These are phyloP conservation scores for Acrossocheilus wenchowensis DNA, from an alignment of 2,797 vertebrate genomes.

Conservation along the genomic window DNA sequence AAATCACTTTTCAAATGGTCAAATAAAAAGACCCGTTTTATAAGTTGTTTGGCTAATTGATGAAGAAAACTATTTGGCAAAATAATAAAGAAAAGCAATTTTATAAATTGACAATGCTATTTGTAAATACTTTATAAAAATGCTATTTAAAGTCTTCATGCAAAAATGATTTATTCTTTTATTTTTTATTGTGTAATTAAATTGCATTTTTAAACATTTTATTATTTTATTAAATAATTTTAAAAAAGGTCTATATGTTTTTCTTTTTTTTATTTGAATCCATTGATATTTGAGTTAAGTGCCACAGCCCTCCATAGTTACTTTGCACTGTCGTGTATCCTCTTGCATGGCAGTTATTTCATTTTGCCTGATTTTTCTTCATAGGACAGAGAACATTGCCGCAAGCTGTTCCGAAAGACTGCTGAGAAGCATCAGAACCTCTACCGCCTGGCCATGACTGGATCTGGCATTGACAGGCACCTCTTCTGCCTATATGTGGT, in stretches of 20 bases:
- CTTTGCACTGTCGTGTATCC: neutral
- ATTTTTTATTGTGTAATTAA: neutral
- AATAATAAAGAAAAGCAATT: neutral
- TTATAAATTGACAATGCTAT: neutral
- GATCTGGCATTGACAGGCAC: conserved; percentile 87
- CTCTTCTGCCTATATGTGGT: conserved; percentile 90
- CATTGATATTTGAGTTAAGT: neutral
- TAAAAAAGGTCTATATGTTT: neutral
- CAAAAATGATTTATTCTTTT: neutral
- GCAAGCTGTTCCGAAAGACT: conserved; percentile 76
- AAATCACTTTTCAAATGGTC: neutral
- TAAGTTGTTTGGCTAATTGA: neutral
- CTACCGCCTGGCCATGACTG: conserved; percentile 87
- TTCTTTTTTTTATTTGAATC: neutral
- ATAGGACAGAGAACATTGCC: conserved; percentile 70
- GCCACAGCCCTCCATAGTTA: neutral
- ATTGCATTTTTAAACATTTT: neutral
- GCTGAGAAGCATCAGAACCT: conserved; percentile 86
- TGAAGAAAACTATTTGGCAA: neutral
- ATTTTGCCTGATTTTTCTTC: neutral
- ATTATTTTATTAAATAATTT: neutral
- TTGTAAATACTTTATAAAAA: neutral
- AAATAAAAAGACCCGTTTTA: neutral
- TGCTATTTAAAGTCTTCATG: neutral
- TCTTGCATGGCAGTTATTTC: neutral